Base-by-base conservation (phyloP, 1,140 invertebrate genomes). In the Drosophila pachea region DNA sequence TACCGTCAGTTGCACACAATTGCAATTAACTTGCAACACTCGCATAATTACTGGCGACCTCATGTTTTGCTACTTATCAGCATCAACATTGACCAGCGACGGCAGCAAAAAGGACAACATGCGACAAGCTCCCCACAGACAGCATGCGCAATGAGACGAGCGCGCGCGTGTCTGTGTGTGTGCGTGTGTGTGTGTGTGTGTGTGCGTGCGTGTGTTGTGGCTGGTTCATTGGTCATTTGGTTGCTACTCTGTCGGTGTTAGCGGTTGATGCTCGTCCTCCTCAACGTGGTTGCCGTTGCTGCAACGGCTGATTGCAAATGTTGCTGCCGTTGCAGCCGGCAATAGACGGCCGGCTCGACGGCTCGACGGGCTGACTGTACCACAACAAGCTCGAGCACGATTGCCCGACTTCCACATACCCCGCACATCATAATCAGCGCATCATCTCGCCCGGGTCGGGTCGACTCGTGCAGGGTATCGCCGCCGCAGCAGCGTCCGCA, bases 21-120 rank as follows among this genome's bases (percentile, higher is more conserved):
- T 84, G 82, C 82, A 86, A 88, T 88, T 88, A 88, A 88, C 81
- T 88, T 86, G 86, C 86, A 88, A 88, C 86, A 87, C 79, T 88
- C 78, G 76, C 86, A 86, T 84, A 87, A 87, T 87, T 87, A 87
- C 79, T 81, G 74, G 73, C 77, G 79, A 87, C 84, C 79, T 87
- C 84, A 87, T 87, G 84, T 87, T 87, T 87, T 87, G 78, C 84
- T 87, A 87, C 84, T 84, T 87, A 87, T 86, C 83, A 87, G 83
- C 83, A 86, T 83, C 83, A 86, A 87, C 83, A 87, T 82, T 87
- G 78, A 78, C 77, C 67, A 77, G 49, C 58, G 69, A 56, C 43
- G 55, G 11, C 59, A 54, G 22, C 47, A 50, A 45, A 53, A 59
- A 47, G 43, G 35, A 40, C 47, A 65, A 29, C 40, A 29, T 36